Evolutionary conservation across 1,140 invertebrate genomes (phyloP), one percentile per base, ranked within the genome.

Genomic region (Meloidogyne exigua): DNA sequence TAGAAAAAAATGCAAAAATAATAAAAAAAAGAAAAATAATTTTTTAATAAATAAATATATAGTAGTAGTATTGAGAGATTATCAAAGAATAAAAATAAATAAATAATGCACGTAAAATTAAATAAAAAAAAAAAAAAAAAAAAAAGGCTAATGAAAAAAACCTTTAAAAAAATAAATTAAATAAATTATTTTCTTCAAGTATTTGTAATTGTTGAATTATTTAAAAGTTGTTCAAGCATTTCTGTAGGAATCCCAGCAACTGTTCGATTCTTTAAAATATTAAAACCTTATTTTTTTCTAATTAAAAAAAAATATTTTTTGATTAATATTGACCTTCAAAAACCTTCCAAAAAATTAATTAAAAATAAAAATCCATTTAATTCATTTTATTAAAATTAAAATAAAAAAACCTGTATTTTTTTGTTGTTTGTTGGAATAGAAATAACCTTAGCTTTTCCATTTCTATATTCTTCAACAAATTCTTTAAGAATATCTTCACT

Each of bases 211-310:
- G 65, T 18, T 80, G 77, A 57, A 25, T 80, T 69, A 26, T 36
- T 65, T 44, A 79, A 63, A 15, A 79, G 26, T 68, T 78, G 77
- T 68, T 79, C 77, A 36, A 79, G 32, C 25, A 80, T 66, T 49
- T 79, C 66, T 32, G 78, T 23, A 25, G 77, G 77, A 65, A 79
- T 79, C 5, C 77, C 77, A 11, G 72, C 77, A 65, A 79, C 77
- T 39, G 42, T 62, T n/a, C 77, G 64, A 12, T 64, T 42, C 77
- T 79, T 21, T 32, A 49, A 79, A 63, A 21, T 32, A 32, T 32
- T 3, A 32, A 32, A 32, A 32, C n/a, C n/a, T n/a, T n/a, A n/a
- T n/a, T n/a, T n/a, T n/a, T n/a, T n/a, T n/a, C n/a, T n/a, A n/a
- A n/a, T n/a, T n/a, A n/a, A n/a, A n/a, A n/a, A n/a, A n/a, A n/a